Percentiles rank a stretch among this genome's conserved stretches.
Evolutionary conservation across 1,140 invertebrate species (phyloP).

Genomic region (Drosophila micromelanica): DNA sequence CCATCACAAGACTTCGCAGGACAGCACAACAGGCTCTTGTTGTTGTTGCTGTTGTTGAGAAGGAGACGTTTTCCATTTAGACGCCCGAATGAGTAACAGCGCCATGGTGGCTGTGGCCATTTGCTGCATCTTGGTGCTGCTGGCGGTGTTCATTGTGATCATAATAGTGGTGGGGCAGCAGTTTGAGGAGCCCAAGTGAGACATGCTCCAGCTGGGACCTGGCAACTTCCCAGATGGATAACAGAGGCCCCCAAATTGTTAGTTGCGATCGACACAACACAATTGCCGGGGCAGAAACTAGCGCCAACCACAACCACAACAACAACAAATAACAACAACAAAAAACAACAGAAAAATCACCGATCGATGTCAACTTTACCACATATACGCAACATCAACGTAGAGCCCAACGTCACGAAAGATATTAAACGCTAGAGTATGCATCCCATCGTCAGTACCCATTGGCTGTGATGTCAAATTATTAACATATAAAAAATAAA

Average conservation of each 20-base stretch:
- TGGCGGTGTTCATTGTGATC: slow-evolving; percentile 91
- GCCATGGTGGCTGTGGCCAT: slow-evolving; percentile 91
- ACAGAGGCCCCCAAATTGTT: slow-evolving; percentile 80
- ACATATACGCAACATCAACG: slow-evolving; percentile 23
- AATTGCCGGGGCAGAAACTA: slow-evolving; percentile 32
- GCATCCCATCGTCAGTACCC: slow-evolving; percentile 81
- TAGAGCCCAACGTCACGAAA: slow-evolving; percentile 13
- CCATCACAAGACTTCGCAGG: neutral
- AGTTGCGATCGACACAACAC: slow-evolving; percentile 34
- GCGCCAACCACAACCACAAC: slow-evolving; percentile 23
- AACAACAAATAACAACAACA: too few relatives aligned
- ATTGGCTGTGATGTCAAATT: slow-evolving; percentile 84
- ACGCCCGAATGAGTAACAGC: slow-evolving; percentile 81
- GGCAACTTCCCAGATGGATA: slow-evolving; percentile 85
- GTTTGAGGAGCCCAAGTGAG: slow-evolving; percentile 87
- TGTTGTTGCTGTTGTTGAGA: too few relatives aligned
- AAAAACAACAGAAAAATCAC: too few relatives aligned
- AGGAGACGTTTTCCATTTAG: slow-evolving; percentile 1
- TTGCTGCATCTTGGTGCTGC: slow-evolving; percentile 90
- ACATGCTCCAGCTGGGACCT: slow-evolving; percentile 84
- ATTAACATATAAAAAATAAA: slow-evolving; percentile 64
- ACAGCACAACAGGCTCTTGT: neutral
- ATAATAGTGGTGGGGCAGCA: slow-evolving; percentile 91
- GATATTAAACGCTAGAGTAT: slow-evolving; percentile 28
- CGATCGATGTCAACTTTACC: slow-evolving; percentile 22